These are phyloP conservation scores for Dicentrarchus labrax DNA, from an alignment of 2,113 vertebrate genomes.

Conservation along the genomic window DNA sequence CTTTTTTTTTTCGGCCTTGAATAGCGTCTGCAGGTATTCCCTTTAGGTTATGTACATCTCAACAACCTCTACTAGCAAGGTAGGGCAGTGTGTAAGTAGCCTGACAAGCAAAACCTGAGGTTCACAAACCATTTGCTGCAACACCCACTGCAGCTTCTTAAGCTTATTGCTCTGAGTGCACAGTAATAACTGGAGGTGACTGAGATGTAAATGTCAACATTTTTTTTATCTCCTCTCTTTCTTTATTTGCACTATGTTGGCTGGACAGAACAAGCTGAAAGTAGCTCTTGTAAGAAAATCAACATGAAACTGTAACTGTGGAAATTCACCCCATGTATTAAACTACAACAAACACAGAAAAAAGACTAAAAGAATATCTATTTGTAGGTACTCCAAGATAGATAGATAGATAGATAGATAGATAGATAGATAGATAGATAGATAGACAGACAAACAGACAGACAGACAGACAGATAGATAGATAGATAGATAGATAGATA, in stretches of 20 bases:
- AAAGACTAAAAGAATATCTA: not conserved
- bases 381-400: not conserved
- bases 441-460: too few relatives aligned
- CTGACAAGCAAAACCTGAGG: not conserved
- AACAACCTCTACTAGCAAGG: not conserved
- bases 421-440: not conserved
- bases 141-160: not conserved
- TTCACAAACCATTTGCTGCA: too few relatives aligned
- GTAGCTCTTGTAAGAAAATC: not conserved
- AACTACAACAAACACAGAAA: not conserved
- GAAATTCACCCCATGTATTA: not conserved
- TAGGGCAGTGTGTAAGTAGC: not conserved
- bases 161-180: constrained; percentile 9
- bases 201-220: constrained; percentile 3
- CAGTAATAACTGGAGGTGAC: not conserved
- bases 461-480: too few relatives aligned
- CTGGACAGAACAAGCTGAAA: not conserved
- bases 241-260: not conserved
- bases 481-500: not conserved
- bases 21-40: not conserved
- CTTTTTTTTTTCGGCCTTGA: not conserved
- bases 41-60: not conserved
- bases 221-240: not conserved
- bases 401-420: not conserved
- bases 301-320: not conserved